Evolutionary conservation across 2,797 vertebrate species (phyloP), one percentile per base, ranked within the genome.

Genomic region (Crenichthys baileyi): DNA sequence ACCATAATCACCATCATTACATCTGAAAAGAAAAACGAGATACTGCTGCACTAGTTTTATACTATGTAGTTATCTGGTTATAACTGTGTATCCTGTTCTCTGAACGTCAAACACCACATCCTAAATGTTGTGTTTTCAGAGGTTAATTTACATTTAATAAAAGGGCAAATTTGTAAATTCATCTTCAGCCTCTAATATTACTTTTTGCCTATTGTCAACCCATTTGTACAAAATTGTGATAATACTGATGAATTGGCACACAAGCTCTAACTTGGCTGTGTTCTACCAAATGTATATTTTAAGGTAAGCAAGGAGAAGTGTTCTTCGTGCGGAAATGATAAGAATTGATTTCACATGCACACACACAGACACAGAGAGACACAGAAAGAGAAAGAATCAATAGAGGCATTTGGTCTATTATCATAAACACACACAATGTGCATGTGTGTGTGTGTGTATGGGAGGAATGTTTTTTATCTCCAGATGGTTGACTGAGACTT

Each of bases 341-440:
- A 79, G 77, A 87, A 84, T 44, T 53, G 78, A 83, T 75, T 80
- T 56, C 58, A 80, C 79, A 84, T 39, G 48, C 79, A 79, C 80
- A 73, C 77, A 51, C 77, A 84, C 51, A 53, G 8, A 53, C 31
- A 31, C 79, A 86, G 67, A 87, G 65, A 68, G 36, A 68, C 39
- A 24, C 80, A 90, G 77, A 89, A 75, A 91, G 83, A 88, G 82
- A 85, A 79, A 91, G 80, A 95, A 95, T 95, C 94, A 93, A 95
- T 94, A 93, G 89, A 90, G 85, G 87, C 93, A 94, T 95, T 94
- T 93, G 90, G 90, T 91, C 90, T 87, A 93, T 95, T 95, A 94
- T 93, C 93, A 93, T 93, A 95, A 95, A 90, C 86, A 92, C 88
- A 93, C 92, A 84, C 78, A 73, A 77, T 72, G 78, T 87, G 76